A percentile compares a stretch with the other conserved stretches of the same genome.
Conservation (phyloP, 1,140 invertebrate genomes). For the Sinella curviseta region DNA sequence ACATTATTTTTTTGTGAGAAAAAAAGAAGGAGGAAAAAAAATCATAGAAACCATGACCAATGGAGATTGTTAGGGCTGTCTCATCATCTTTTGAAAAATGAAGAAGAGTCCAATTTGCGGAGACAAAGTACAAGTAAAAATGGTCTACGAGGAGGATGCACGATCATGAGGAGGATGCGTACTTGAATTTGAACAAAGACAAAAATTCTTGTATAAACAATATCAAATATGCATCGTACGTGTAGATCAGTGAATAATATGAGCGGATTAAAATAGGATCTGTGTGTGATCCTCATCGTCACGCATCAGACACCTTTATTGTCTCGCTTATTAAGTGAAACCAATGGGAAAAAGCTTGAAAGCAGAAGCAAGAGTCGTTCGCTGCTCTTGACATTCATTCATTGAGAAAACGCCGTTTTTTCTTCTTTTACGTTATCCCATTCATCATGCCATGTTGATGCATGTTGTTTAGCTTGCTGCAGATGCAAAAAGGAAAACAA, state of each 20-base stretch:
- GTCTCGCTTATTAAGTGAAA: not conserved
- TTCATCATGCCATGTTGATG: no score
- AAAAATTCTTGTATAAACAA: no score
- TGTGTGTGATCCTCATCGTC: no score
- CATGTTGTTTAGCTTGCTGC: not conserved
- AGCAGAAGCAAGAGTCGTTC: no score
- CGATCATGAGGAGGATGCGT: no score
- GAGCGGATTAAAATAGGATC: no score
- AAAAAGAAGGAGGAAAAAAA: not conserved
- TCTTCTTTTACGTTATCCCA: not conserved
- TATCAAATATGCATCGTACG: no score
- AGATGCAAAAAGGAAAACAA: not conserved
- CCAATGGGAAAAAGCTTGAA: conserved; percentile 1
- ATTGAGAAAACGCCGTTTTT: not conserved
- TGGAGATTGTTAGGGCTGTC: conserved; percentile 7
- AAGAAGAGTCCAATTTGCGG: not conserved
- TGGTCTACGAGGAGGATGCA: not conserved
- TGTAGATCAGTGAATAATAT: no score
- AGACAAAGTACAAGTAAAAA: not conserved
- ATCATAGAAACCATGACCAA: conserved; percentile 13
- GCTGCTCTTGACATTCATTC: conserved; percentile 21
- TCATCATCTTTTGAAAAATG: conserved; percentile 4
- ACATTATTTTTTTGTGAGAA: no score
- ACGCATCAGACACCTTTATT: no score
- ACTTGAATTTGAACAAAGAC: no score